Evolutionary conservation across 2,888 invertebrate species (phyloP).

Genomic region (Agriopis marginaria): DNA sequence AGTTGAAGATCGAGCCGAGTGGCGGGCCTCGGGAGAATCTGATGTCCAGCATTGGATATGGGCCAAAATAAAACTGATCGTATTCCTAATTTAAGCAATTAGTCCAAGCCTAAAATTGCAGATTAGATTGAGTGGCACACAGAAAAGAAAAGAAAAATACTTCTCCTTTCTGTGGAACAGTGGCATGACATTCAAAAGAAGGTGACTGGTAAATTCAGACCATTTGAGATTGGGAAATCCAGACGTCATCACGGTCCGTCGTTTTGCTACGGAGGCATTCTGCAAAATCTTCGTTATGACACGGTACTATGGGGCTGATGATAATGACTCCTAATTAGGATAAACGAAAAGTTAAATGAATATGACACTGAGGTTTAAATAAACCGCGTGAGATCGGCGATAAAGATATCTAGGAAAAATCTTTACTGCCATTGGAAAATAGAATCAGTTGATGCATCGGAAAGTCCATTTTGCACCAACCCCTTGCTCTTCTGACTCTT

Average conservation of each 20-base stretch:
- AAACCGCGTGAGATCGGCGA: conserved; percentile 24
- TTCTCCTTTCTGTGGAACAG: no score
- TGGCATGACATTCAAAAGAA: not conserved
- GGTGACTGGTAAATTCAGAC: not conserved
- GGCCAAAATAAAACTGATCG: no score
- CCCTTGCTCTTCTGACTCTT: conserved; percentile 60
- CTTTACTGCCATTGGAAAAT: conserved; percentile 19
- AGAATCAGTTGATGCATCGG: conserved; percentile 61
- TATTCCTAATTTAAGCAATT: no score
- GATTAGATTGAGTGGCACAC: no score
- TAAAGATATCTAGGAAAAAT: conserved; percentile 37
- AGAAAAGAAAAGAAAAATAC: no score
- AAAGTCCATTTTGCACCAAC: conserved; percentile 74
- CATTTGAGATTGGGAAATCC: not conserved
- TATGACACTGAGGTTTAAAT: no score
- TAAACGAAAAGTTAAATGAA: not conserved
- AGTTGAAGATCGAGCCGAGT: no score
- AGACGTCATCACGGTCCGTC: not conserved
- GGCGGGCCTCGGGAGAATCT: no score
- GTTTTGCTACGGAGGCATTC: not conserved
- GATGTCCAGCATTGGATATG: no score
- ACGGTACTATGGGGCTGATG: not conserved
- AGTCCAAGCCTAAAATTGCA: no score
- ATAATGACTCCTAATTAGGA: conserved; percentile 10
- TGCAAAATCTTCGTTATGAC: not conserved